A percentile compares a stretch with the other conserved stretches of the same genome.
phyloP scores from a whole-genome alignment of 2,797 vertebrate species.

The Macropus fuliginosus region DNA sequence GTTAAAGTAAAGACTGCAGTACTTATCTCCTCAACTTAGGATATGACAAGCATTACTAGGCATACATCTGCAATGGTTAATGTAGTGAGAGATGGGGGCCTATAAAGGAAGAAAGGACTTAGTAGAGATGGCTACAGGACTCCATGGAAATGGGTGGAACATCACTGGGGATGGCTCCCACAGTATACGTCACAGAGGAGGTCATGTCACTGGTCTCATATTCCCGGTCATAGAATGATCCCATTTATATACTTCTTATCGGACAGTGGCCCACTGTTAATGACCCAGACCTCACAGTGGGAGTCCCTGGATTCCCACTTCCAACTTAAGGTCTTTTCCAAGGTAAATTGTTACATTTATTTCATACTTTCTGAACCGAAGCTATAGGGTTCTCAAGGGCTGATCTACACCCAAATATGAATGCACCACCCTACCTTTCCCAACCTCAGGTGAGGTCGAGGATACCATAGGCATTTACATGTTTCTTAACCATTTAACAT shows the following conservation, averaged over 20 bases:
- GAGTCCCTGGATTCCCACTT: neutral
- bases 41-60: too few species aligned
- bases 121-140: neutral
- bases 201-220: neutral
- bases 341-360: neutral
- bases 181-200: neutral
- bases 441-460: neutral
- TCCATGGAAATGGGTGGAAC: neutral
- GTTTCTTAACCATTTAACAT: too few species aligned
- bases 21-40: too few species aligned
- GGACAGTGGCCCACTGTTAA: too few species aligned
- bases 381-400: neutral
- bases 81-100: neutral
- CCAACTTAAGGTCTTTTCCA: neutral
- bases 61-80: too few species aligned
- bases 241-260: neutral
- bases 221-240: neutral
- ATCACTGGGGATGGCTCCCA: neutral
- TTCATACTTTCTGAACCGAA: too few species aligned
- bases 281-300: too few species aligned
- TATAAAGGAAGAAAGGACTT: neutral
- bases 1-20: too few species aligned
- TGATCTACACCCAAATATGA: neutral
- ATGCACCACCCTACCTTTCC: neutral
- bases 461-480: neutral